Evolutionary conservation across 2,888 invertebrate genomes (phyloP).

Genomic region (Diadromus collaris): DNA sequence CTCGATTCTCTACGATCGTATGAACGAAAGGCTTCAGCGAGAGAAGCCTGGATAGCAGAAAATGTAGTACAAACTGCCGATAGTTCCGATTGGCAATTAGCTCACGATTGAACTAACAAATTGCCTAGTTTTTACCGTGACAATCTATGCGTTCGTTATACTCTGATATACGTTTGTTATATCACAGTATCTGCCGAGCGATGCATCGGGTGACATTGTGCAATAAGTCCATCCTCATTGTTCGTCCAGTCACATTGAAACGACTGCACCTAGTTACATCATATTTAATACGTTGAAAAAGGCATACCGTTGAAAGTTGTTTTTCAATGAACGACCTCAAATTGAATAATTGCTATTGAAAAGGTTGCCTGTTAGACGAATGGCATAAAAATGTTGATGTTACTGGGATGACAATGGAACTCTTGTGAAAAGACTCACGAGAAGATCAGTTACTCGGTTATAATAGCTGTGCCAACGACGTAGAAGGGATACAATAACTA

Average conservation of each 20-base stretch:
- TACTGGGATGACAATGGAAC: conserved; percentile 1
- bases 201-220: not conserved
- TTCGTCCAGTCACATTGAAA: not conserved
- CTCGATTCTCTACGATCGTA: not conserved
- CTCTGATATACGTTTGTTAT: not conserved
- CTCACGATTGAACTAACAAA: not conserved
- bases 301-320: not conserved
- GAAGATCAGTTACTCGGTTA: conserved; percentile 5
- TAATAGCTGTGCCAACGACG: conserved; percentile 7
- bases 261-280: not conserved
- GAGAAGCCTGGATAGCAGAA: not conserved
- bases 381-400: not conserved
- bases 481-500: conserved; percentile 13
- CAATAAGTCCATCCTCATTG: not conserved
- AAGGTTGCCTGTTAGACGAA: not conserved
- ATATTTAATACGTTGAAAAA: not conserved
- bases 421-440: conserved; percentile 16
- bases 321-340: not conserved
- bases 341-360: conserved; percentile 12
- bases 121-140: not conserved
- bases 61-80: not conserved
- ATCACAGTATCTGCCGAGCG: not conserved
- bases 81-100: conserved; percentile 16
- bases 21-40: not conserved
- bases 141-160: not conserved